Conservation (phyloP, 2,888 invertebrate species). For the Atrina japonica region DNA sequence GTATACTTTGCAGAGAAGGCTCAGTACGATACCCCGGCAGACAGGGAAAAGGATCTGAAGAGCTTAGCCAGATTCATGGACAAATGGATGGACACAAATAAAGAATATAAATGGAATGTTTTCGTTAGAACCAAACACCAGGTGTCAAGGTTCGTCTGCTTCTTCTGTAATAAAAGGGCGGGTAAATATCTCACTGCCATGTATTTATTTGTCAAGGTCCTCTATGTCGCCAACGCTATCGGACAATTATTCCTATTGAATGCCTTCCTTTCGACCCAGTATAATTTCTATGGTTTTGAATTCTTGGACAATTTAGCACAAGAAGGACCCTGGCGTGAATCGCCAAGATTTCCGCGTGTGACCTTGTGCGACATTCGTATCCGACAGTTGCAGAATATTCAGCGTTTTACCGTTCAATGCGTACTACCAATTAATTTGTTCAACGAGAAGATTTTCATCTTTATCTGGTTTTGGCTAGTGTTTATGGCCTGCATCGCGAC, state of each 20-base stretch:
- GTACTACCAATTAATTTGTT: conserved; percentile 75
- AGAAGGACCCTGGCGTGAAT: conserved; percentile 61
- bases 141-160: conserved; percentile 64
- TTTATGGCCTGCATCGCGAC: conserved; percentile 61
- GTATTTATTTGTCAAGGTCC: conserved; percentile 71
- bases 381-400: conserved; percentile 71
- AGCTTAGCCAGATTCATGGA: conserved; percentile 68
- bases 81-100: conserved; percentile 69
- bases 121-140: conserved; percentile 65
- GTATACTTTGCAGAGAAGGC: conserved; percentile 70
- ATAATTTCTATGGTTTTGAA: conserved; percentile 72
- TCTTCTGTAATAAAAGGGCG: conserved; percentile 71
- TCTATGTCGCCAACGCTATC: conserved; percentile 75
- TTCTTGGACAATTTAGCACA: conserved; percentile 61
- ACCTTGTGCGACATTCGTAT: conserved; percentile 76
- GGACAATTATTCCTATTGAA: conserved; percentile 77
- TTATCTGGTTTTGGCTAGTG: conserved; percentile 75
- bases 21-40: conserved; percentile 62
- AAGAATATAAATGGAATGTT: conserved; percentile 68
- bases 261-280: conserved; percentile 73
- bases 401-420: conserved; percentile 71
- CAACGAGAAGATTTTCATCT: conserved; percentile 75
- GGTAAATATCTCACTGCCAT: conserved; percentile 74
- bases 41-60: conserved; percentile 62
- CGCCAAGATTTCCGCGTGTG: conserved; percentile 66